A percentile compares a stretch with the other conserved stretches of the same genome.
phyloP scores from a whole-genome alignment of 2,113 vertebrate species.

The Vanacampus margaritifer region DNA sequence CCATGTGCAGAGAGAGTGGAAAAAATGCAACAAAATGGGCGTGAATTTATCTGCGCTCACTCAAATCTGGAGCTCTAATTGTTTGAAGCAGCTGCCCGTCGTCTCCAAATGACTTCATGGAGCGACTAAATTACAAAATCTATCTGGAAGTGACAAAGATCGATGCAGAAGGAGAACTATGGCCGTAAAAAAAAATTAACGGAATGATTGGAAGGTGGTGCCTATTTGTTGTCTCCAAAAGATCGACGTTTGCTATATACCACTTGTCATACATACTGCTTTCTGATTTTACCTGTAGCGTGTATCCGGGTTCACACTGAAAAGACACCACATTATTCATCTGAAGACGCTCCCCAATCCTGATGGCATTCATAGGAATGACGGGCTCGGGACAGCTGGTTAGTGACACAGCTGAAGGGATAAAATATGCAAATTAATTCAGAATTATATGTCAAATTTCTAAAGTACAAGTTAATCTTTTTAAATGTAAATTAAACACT shows the following conservation, averaged over 20 bases:
- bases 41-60: conserved; percentile 32
- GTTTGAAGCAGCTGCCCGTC: conserved; percentile 34
- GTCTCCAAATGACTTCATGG: conserved; percentile 33
- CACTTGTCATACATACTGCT: too few species aligned
- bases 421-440: not conserved
- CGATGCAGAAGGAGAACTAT: conserved; percentile 16
- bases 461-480: not conserved
- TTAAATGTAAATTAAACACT: not conserved
- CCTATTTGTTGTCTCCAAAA: conserved; percentile 6
- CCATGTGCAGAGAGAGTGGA: conserved; percentile 15
- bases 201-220: conserved; percentile 4
- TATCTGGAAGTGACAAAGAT: conserved; percentile 34
- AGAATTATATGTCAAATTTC: not conserved
- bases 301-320: conserved; percentile 94
- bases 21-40: conserved; percentile 23
- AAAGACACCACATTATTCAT: conserved; percentile 97
- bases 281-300: conserved; percentile 82
- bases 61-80: conserved; percentile 31
- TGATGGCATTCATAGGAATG: conserved; percentile 86
- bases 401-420: conserved; percentile 83
- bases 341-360: conserved; percentile 87
- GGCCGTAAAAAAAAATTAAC: conserved; percentile 20
- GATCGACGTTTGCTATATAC: too few species aligned
- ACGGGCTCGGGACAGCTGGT: conserved; percentile 91
- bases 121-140: conserved; percentile 34